A percentile compares a stretch with the other conserved stretches of the same genome.
Conservation (phyloP, 2,113 vertebrate species). For the Lucifuga dentata region DNA sequence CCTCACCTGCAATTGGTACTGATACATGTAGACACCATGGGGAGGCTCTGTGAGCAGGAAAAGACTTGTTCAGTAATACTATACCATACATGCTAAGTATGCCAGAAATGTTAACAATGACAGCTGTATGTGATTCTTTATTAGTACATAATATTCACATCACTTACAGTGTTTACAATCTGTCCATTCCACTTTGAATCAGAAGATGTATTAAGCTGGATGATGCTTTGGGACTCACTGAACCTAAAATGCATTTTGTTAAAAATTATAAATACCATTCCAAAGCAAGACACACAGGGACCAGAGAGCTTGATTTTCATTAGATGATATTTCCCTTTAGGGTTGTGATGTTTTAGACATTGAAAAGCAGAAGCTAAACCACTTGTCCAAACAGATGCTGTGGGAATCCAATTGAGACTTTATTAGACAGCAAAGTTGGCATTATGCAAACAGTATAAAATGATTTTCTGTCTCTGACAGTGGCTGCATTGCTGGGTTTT, state of each 20-base stretch:
- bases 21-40: too few species aligned
- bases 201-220: constrained; percentile 8
- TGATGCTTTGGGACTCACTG: constrained; percentile 30
- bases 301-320: constrained; percentile 25
- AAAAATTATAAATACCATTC: constrained; percentile 24
- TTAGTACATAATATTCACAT: neutral
- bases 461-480: constrained; percentile 24
- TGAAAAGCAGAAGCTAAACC: constrained; percentile 23
- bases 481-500: constrained; percentile 9
- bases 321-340: constrained; percentile 40
- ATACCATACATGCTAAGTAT: neutral
- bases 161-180: neutral
- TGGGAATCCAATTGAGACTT: constrained; percentile 50
- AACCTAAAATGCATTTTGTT: constrained; percentile 28
- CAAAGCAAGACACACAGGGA: constrained; percentile 6
- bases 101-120: neutral
- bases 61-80: too few species aligned
- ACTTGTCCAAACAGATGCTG: constrained; percentile 43
- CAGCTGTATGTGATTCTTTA: neutral
- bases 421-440: constrained; percentile 37
- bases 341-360: constrained; percentile 36
- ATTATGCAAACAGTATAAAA: constrained; percentile 35
- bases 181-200: constrained; percentile 21
- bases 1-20: too few species aligned
- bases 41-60: neutral